phyloP scores from a whole-genome alignment of 2,888 invertebrate genomes.

The Belgica antarctica region DNA sequence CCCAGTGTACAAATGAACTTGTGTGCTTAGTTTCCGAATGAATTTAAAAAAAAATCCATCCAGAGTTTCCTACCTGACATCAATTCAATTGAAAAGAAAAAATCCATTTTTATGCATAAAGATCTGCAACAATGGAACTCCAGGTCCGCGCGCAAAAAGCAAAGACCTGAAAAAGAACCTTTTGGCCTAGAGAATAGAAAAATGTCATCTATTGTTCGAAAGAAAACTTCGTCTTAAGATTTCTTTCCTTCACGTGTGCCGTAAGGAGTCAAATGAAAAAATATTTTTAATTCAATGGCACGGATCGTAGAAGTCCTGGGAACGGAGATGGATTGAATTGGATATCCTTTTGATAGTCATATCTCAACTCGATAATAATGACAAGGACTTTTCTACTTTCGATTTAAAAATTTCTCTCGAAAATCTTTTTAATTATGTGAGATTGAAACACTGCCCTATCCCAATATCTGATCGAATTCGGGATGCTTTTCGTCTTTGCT shows the following conservation, averaged over 20 bases:
- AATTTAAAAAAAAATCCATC: background rate
- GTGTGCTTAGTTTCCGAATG: no score
- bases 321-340: slow-evolving; percentile 22
- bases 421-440: slow-evolving; percentile 24
- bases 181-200: slow-evolving; percentile 20
- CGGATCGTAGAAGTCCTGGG: background rate
- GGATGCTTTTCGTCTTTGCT: slow-evolving; percentile 6
- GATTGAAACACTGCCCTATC: slow-evolving; percentile 34
- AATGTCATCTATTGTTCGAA: slow-evolving; percentile 27
- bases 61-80: slow-evolving; percentile 18
- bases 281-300: slow-evolving; percentile 21
- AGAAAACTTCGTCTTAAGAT: slow-evolving; percentile 20
- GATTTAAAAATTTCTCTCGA: background rate
- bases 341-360: slow-evolving; percentile 26
- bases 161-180: slow-evolving; percentile 3
- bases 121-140: slow-evolving; percentile 25
- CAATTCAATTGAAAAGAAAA: slow-evolving; percentile 19
- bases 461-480: slow-evolving; percentile 32
- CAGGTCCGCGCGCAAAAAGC: slow-evolving; percentile 21
- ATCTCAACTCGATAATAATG: slow-evolving; percentile 20
- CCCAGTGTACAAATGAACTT: background rate
- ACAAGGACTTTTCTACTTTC: slow-evolving; percentile 15
- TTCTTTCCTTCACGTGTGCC: slow-evolving; percentile 20
- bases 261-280: slow-evolving; percentile 10
- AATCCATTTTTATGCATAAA: slow-evolving; percentile 34